phyloP scores from a whole-genome alignment of 1,140 invertebrate species.

The Stegodyphus mimosarum region DNA sequence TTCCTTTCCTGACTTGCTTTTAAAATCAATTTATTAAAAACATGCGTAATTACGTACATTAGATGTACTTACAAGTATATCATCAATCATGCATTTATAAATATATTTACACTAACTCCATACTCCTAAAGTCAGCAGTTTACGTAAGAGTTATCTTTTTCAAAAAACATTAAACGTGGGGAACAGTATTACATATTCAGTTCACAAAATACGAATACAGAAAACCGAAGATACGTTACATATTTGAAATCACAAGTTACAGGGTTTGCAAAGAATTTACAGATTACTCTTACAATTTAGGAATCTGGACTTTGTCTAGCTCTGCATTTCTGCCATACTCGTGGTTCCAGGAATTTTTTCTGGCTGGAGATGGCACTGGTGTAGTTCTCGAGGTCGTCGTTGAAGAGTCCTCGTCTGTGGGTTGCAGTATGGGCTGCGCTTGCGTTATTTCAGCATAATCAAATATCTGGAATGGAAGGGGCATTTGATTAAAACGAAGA shows the following conservation, averaged over 20 bases:
- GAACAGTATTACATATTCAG: not conserved
- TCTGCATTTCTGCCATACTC: constrained; percentile 91
- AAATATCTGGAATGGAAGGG: constrained; percentile 63
- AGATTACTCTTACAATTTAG: constrained; percentile 88
- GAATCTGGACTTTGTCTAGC: constrained; percentile 95
- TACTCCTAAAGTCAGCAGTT: not conserved
- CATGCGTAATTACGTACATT: too few species aligned
- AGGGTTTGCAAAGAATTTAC: not conserved
- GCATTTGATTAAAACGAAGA: too few species aligned
- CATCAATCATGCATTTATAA: too few species aligned
- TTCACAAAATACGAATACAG: not conserved
- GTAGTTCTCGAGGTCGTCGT: constrained; percentile 28
- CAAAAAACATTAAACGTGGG: not conserved
- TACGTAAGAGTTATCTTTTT: not conserved
- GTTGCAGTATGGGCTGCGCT: constrained; percentile 54
- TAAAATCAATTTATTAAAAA: too few species aligned
- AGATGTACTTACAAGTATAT: too few species aligned
- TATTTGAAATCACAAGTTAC: not conserved
- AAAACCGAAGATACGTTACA: not conserved
- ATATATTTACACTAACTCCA: not conserved
- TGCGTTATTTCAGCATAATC: constrained; percentile 66
- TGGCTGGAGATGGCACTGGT: constrained; percentile 33
- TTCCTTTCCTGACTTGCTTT: too few species aligned
- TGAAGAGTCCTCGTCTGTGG: constrained; percentile 54
- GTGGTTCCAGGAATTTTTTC: constrained; percentile 65